Evolutionary conservation across 2,797 vertebrate genomes (phyloP).

Genomic region (Pogonophryne albipinna): DNA sequence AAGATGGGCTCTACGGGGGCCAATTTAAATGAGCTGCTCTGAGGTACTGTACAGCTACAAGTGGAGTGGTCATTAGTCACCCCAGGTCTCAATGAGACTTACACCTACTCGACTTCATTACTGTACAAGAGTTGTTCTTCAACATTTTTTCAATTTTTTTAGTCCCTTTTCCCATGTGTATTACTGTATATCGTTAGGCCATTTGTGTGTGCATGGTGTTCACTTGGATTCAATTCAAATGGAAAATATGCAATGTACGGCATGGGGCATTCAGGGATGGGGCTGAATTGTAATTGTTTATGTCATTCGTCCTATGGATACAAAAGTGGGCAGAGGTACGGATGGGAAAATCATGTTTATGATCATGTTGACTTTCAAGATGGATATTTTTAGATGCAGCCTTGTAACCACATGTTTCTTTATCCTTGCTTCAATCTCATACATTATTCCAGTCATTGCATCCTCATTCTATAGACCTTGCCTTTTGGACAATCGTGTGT

Average conservation of each 20-base stretch:
- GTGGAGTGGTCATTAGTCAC: conserved; percentile 42
- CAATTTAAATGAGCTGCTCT: conserved; percentile 35
- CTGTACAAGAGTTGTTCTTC: background rate
- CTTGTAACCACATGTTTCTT: conserved; percentile 7
- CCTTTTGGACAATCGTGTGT: background rate
- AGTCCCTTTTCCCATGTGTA: no score
- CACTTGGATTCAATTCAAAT: background rate
- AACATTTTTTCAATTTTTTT: background rate
- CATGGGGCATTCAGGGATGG: no score
- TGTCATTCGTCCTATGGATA: background rate
- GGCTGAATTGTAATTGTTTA: background rate
- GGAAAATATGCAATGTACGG: background rate
- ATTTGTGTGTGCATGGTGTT: background rate
- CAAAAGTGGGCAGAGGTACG: background rate
- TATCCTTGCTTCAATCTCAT: background rate
- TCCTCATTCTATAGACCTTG: background rate
- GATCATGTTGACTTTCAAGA: background rate
- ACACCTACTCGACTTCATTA: conserved; percentile 3
- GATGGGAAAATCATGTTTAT: conserved; percentile 7
- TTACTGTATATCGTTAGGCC: background rate
- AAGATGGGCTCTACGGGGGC: conserved; percentile 20
- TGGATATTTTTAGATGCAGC: conserved; percentile 2
- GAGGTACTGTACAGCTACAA: conserved; percentile 18
- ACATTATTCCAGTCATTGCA: conserved; percentile 3
- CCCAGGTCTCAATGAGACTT: conserved; percentile 3